Evolutionary conservation across 2,797 vertebrate species (phyloP), one percentile per base, ranked within the genome.

Genomic region (Danionella dracula): DNA sequence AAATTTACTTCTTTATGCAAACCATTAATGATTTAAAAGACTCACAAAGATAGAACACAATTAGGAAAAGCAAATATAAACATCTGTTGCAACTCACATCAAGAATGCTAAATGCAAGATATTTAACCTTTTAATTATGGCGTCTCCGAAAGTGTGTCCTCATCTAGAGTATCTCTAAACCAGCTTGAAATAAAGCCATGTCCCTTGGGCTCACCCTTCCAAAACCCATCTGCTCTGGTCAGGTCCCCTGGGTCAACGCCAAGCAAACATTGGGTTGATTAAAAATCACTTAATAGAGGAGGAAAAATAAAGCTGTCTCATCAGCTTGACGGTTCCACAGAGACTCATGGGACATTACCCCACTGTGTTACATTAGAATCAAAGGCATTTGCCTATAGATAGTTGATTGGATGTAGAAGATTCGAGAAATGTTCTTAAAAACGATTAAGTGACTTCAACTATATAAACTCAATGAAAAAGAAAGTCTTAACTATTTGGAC

Each of bases 231-330:
- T 70, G 72, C 71, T 70, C 75, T 75, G 69, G 80, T 75, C 72
- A 59, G 41, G 75, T 71, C 82, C 83, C 86, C 67, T 73, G 78
- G 85, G 85, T 80, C 78, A 78, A 81, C 80, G 79, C 34, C 69
- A 84, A 78, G 82, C 79, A 82, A 85, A 85, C 85, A 82, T 84
- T 57, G 56, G 61, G 86, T 87, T 89, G 87, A 89, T 89, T 89
- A 89, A 88, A 89, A 88, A 88, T 86, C 84, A 89, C 85, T 90
- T 89, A 87, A 87, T 78, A 73, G 76, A 70, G 79, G 82, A 77
- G 76, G 81, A 79, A 87, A 88, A 87, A 90, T 85, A 86, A 87
- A 90, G 84, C 85, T 86, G 83, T 89, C 84, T 85, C 79, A 84
- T 72, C 63, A 77, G 85, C 81, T 80, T 81, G 81, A 68, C 77